Conservation (phyloP, 2,113 vertebrate species). For the Rhagologus leucostigma region DNA sequence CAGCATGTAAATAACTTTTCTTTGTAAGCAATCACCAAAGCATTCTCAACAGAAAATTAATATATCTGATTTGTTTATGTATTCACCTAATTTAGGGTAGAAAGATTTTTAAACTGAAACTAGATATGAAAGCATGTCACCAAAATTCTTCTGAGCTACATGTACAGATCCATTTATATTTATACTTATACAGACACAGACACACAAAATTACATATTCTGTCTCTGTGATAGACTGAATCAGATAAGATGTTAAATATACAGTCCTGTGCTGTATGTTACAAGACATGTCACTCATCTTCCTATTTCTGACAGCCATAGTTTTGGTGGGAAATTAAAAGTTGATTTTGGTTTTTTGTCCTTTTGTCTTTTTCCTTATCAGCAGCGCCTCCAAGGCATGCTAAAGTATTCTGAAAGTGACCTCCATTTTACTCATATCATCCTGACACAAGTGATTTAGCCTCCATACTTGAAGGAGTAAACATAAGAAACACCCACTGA, state of each 20-base stretch:
- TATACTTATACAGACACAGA: neutral
- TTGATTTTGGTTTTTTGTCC: conserved; percentile 68
- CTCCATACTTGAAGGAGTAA: conserved; percentile 63
- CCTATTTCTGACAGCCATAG: conserved; percentile 26
- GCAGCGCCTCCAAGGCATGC: conserved; percentile 58
- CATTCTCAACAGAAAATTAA: conserved; percentile 60
- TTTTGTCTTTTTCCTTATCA: conserved; percentile 73
- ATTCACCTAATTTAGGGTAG: conserved; percentile 51
- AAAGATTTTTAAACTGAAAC: conserved; percentile 30
- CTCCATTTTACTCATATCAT: conserved; percentile 70
- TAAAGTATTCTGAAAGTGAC: conserved; percentile 71
- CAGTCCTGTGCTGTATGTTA: neutral
- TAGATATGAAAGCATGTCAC: neutral
- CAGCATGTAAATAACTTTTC: conserved; percentile 62
- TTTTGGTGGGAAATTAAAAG: conserved; percentile 67
- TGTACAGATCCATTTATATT: conserved; percentile 10
- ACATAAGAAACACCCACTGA: conserved; percentile 42
- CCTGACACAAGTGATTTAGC: conserved; percentile 65
- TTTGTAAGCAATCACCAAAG: conserved; percentile 52
- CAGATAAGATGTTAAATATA: conserved; percentile 47
- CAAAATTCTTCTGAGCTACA: conserved; percentile 9
- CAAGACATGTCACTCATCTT: conserved; percentile 3
- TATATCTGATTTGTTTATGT: conserved; percentile 60
- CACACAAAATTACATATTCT: neutral
- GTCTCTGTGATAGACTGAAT: conserved; percentile 33